These are phyloP conservation scores for Pica pica DNA, from an alignment of 2,113 vertebrate genomes.

Conservation along the genomic window DNA sequence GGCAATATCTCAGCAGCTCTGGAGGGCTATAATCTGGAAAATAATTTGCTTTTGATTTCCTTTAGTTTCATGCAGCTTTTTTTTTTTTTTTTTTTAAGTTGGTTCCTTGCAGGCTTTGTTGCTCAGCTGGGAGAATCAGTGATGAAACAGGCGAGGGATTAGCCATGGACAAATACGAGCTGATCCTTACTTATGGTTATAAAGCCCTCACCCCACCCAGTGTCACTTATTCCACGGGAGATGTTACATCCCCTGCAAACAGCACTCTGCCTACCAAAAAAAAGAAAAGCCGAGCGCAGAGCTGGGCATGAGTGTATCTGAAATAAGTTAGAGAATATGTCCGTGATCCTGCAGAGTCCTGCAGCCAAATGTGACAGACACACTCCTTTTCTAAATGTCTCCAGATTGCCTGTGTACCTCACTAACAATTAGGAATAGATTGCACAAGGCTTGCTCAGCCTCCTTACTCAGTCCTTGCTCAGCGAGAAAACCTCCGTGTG, in stretches of 20 bases:
- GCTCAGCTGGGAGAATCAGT: constrained; percentile 18
- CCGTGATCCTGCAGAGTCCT: not conserved
- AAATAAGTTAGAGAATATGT: not conserved
- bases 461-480: not conserved
- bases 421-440: not conserved
- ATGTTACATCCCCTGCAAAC: not conserved
- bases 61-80: constrained; percentile 31
- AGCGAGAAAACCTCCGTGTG: not conserved
- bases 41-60: constrained; percentile 81
- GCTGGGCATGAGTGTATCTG: not conserved
- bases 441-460: not conserved
- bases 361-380: not conserved
- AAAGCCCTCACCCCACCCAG: constrained; percentile 1
- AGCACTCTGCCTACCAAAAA: not conserved
- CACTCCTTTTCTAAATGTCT: not conserved
- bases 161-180: not conserved
- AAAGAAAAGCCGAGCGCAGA: not conserved
- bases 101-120: constrained; percentile 38
- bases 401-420: not conserved
- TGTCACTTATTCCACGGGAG: not conserved
- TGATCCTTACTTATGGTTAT: constrained; percentile 6
- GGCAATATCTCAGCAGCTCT: constrained; percentile 81
- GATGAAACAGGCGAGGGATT: constrained; percentile 16
- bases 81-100: not conserved
- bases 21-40: constrained; percentile 74